A percentile compares a stretch with the other conserved stretches of the same genome.
Evolutionary conservation across 2,888 invertebrate genomes (phyloP).

Genomic region (Aphrophora alni): DNA sequence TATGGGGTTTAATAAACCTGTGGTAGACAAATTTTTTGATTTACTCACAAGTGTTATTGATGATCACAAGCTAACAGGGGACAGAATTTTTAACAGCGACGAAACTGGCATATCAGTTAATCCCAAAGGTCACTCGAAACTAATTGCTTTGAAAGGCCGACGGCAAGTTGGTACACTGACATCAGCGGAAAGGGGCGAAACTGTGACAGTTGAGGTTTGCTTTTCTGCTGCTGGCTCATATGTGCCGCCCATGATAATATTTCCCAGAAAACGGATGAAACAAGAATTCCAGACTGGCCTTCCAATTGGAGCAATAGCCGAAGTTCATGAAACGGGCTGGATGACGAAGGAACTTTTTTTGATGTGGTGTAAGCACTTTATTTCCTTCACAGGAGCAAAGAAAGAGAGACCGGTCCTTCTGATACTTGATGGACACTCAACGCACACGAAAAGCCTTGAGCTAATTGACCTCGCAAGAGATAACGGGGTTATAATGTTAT

Average conservation of each 20-base stretch:
- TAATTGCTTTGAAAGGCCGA: slow-evolving; percentile 45
- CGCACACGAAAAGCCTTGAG: neutral
- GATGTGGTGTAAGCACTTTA: slow-evolving; percentile 15
- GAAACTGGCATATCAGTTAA: slow-evolving; percentile 50
- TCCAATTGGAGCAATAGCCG: slow-evolving; percentile 32
- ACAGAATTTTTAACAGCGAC: slow-evolving; percentile 49
- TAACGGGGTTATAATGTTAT: neutral
- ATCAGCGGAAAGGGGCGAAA: slow-evolving; percentile 49
- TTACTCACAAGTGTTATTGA: neutral
- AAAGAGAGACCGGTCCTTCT: slow-evolving; percentile 15
- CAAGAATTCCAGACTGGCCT: slow-evolving; percentile 32
- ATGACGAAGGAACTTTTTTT: slow-evolving; percentile 27
- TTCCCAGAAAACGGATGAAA: slow-evolving; percentile 18
- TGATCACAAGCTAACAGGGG: slow-evolving; percentile 47
- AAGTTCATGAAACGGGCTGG: slow-evolving; percentile 1
- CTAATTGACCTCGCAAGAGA: neutral
- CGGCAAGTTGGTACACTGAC: slow-evolving; percentile 42
- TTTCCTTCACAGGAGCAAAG: neutral
- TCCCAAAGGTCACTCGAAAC: slow-evolving; percentile 46
- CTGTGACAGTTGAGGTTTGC: slow-evolving; percentile 46
- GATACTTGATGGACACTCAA: neutral
- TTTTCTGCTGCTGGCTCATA: slow-evolving; percentile 47
- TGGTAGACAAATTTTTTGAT: neutral
- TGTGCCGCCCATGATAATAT: slow-evolving; percentile 50
- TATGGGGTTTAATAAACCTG: slow-evolving; percentile 52